phyloP scores from a whole-genome alignment of 2,888 invertebrate genomes.

The Cerastis leucographa region DNA sequence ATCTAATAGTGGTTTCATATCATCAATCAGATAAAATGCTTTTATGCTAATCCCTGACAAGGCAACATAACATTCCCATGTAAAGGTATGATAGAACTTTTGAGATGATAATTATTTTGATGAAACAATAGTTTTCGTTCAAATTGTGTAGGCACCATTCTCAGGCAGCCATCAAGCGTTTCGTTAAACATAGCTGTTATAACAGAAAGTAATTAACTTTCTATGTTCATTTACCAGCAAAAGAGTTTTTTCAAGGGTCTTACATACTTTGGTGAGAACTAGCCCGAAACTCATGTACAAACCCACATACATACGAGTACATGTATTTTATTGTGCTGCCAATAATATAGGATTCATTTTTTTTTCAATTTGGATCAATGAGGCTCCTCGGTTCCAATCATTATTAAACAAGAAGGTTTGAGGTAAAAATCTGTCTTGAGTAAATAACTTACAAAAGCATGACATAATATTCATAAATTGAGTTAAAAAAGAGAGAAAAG shows the following conservation, averaged over 20 bases:
- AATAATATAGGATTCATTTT: not conserved
- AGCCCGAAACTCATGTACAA: not conserved
- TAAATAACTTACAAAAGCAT: not conserved
- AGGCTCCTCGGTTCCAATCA: not conserved
- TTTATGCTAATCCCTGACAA: conserved; percentile 50
- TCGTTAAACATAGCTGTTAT: conserved; percentile 25
- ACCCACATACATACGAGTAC: not conserved
- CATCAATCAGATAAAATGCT: conserved; percentile 50
- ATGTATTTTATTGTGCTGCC: not conserved
- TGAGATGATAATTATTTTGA: conserved; percentile 31
- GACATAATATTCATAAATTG: too few relatives aligned
- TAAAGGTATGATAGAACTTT: conserved; percentile 41
- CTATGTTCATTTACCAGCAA: conserved; percentile 31
- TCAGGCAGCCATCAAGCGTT: conserved; percentile 42
- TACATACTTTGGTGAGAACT: conserved; percentile 13
- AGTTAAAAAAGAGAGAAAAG: too few relatives aligned
- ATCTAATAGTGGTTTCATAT: conserved; percentile 52
- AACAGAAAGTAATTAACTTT: conserved; percentile 54
- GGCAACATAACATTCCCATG: conserved; percentile 43
- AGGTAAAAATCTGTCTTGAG: not conserved
- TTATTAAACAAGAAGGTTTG: not conserved
- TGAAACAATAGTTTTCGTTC: conserved; percentile 39
- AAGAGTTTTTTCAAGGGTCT: conserved; percentile 22
- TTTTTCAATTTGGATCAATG: not conserved
- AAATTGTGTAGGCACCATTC: conserved; percentile 49